Evolutionary conservation across 2,888 invertebrate genomes (phyloP).

Genomic region (Nemotelus pantherinus): DNA sequence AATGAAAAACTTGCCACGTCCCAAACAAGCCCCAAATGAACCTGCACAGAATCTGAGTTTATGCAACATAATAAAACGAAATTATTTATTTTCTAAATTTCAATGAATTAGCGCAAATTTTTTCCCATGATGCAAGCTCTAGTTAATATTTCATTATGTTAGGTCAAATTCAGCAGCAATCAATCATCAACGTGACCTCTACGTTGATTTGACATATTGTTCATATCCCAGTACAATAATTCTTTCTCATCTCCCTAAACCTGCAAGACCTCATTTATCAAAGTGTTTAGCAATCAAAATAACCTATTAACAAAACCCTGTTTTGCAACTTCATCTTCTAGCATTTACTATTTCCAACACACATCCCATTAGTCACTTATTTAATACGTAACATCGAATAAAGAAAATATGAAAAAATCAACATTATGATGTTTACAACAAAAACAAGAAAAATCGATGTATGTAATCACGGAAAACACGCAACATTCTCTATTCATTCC

Average conservation of each 20-base stretch:
- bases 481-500: slow-evolving; percentile 25
- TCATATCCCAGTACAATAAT: neutral
- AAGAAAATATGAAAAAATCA: slow-evolving; percentile 1
- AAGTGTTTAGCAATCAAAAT: neutral
- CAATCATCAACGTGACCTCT: too few relatives aligned
- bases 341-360: neutral
- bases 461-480: slow-evolving; percentile 28
- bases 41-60: too few relatives aligned
- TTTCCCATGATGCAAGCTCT: too few relatives aligned
- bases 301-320: neutral
- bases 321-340: neutral
- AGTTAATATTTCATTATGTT: too few relatives aligned
- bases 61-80: too few relatives aligned
- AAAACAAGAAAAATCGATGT: neutral
- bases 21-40: too few relatives aligned
- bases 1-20: too few relatives aligned
- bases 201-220: too few relatives aligned
- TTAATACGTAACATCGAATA: slow-evolving; percentile 7
- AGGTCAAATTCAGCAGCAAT: too few relatives aligned
- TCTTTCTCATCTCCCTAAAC: neutral
- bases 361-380: slow-evolving; percentile 3
- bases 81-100: too few relatives aligned
- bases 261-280: neutral
- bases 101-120: too few relatives aligned
- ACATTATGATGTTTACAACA: neutral